phyloP scores from a whole-genome alignment of 37 sponge, comb jelly and placozoan species.

The Haliclona indistincta region DNA sequence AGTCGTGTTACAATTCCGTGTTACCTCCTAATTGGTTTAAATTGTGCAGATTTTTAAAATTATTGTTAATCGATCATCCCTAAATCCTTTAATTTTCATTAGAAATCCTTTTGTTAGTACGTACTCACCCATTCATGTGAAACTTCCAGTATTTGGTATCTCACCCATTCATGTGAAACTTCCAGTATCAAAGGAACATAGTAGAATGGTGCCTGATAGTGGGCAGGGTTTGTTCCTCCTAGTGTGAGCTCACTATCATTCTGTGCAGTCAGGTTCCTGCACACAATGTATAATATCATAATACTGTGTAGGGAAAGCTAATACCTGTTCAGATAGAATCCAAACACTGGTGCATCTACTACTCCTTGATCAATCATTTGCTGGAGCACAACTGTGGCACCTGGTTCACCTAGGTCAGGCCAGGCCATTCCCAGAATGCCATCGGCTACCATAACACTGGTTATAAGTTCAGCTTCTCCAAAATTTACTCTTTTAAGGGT shows the following conservation, averaged over 20 bases:
- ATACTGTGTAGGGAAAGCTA: too few species aligned
- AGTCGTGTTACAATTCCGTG: too few species aligned
- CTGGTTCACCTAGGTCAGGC: slow-evolving; percentile 76
- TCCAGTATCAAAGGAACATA: slow-evolving; percentile 84
- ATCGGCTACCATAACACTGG: too few species aligned
- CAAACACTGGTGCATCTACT: slow-evolving; percentile 75
- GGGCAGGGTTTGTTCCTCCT: slow-evolving; percentile 82
- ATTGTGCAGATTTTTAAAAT: too few species aligned
- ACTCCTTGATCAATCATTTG: slow-evolving; percentile 85
- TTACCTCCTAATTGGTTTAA: too few species aligned
- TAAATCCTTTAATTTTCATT: too few species aligned
- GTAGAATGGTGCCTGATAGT: slow-evolving; percentile 66
- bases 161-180: slow-evolving; percentile 78
- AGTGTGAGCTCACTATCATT: slow-evolving; percentile 85
- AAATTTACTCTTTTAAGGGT: slow-evolving; percentile 58
- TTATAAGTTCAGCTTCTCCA: slow-evolving; percentile 93
- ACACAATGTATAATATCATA: background rate
- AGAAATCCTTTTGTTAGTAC: too few species aligned
- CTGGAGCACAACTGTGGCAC: slow-evolving; percentile 75
- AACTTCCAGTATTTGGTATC: slow-evolving; percentile 95
- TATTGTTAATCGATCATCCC: too few species aligned
- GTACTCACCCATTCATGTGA: slow-evolving; percentile 69
- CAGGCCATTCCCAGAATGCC: slow-evolving; percentile 97
- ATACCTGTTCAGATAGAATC: slow-evolving; percentile 92
- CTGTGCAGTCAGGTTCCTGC: slow-evolving; percentile 19